Conservation (phyloP, 2,113 vertebrate species). For the Ahaetulla prasina region DNA sequence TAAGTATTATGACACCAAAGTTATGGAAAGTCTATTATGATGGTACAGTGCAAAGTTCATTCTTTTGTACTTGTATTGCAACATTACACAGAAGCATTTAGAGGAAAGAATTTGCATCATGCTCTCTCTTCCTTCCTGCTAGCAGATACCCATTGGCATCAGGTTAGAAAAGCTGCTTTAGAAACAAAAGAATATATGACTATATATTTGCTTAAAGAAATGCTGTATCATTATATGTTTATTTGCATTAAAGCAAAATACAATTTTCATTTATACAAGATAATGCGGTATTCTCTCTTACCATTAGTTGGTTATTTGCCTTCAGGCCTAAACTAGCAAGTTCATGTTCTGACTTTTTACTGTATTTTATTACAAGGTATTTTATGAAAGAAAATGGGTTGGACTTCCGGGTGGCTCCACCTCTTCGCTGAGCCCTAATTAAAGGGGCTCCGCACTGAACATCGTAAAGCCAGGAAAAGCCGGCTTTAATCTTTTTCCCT, state of each 20-base stretch:
- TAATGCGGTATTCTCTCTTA: neutral
- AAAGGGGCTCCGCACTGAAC: too few relatives aligned
- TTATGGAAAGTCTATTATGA: neutral
- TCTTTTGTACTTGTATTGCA: neutral
- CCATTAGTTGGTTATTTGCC: neutral
- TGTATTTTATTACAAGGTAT: neutral
- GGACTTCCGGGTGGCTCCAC: too few relatives aligned
- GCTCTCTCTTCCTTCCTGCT: neutral
- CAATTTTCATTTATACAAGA: neutral
- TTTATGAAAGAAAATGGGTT: conserved; percentile 17
- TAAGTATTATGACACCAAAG: neutral
- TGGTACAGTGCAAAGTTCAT: neutral
- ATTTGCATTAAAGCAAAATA: neutral
- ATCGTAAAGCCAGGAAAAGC: too few relatives aligned
- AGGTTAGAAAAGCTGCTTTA: neutral
- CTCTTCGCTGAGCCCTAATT: too few relatives aligned
- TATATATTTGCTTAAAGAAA: neutral
- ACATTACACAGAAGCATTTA: neutral
- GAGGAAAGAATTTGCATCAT: neutral
- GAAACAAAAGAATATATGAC: neutral
- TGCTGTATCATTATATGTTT: neutral
- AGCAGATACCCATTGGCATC: neutral
- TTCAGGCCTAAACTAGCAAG: neutral
- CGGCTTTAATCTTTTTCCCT: too few relatives aligned
- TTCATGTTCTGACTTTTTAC: neutral